Base-by-base conservation (phyloP, 2,888 invertebrate species). In the Leptothorax acervorum region DNA sequence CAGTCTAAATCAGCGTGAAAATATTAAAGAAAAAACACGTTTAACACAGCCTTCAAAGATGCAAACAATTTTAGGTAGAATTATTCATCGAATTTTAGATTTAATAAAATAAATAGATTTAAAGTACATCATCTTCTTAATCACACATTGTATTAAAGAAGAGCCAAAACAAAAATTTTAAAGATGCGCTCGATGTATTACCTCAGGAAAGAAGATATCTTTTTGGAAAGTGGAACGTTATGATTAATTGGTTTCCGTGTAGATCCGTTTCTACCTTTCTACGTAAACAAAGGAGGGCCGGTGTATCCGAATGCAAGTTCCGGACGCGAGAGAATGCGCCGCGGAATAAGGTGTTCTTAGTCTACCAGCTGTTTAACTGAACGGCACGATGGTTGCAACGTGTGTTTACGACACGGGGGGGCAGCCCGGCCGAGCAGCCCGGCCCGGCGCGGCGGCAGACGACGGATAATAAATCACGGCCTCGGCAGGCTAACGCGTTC, bases 381-480 rank as follows among this genome's bases (percentile, higher is more conserved):
- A 84, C 84, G 84, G 85, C 81, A 82, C 87, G 90, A 90, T 85
- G 75, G 81, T 81, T 88, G 91, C 89, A 89, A 92, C 92, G 92
- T 90, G 91, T 93, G 92, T 93, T 92, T 90, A 91, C 92, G 91
- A 92, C 89, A 88, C 91, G 89, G 91, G 91, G 90, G 92, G 90
- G 90, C 89, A 89, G 78, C 90, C 84, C 88, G 86, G 85, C 87
- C 83, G 86, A 87, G 87, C 85, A 57, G 84, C 82, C 85, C 85
- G 70, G 84, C 82, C 85, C 85, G 70, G 53, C 66, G 73, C 85
- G 70, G 53, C 66, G 73, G 60, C 71, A 65, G 87, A 85, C 85
- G 88, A 90, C 87, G 87, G 91, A 92, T 90, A 90, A 93, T 93
- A 92, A 93, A 93, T 93, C 92, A 92, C 89, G 76, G 81, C 85